Evolutionary conservation across 2,888 invertebrate species (phyloP), one percentile per base, ranked within the genome.

Genomic region (Craniophora ligustri): DNA sequence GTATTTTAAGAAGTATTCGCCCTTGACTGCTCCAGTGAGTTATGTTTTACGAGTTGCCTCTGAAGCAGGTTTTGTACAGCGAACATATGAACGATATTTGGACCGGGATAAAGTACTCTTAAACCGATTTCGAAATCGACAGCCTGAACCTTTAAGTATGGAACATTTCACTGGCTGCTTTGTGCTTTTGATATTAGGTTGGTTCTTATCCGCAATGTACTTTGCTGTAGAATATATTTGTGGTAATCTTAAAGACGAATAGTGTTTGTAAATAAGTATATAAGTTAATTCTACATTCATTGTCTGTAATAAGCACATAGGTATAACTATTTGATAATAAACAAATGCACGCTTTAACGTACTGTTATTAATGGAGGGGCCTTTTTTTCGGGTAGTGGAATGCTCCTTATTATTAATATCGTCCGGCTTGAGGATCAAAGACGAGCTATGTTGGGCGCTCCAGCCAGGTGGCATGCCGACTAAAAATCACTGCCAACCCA

Each of bases 1-100:
- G 38, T 87, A 81, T 67, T 84, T 82, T 19, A 85, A 64, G 40
- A 86, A 80, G 40, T 77, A 73, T 67, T 85, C 86, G 2, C 78
- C 83, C 0, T 41, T 87, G 4, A 59, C 71, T 2, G 23, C 49
- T 6, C 78, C 85, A 1, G 41, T 87, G 1, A 82, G 64, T 48
- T 61, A 64, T 14, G 50, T 81, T 18, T 57, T 88, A 45, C 78
- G 76, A 31, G 64, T 62, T n/a, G 63, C 75, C 18, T 56, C 80
- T 7, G 88, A 89, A 67, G 73, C 71, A 2, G 88, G 88, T 6
- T 80, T 87, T 30, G 69, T 77, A 11, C 73, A 85, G 6, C 57
- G 66, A 14, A 51, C 72, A 40, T 79, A 78, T 46, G 55, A 47
- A 1, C 67, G 54, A 15, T 81, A 84, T 55, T 51, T 79, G 14